Conservation (phyloP, 2,797 vertebrate genomes). For the Typhlichthys eigenmanni region DNA sequence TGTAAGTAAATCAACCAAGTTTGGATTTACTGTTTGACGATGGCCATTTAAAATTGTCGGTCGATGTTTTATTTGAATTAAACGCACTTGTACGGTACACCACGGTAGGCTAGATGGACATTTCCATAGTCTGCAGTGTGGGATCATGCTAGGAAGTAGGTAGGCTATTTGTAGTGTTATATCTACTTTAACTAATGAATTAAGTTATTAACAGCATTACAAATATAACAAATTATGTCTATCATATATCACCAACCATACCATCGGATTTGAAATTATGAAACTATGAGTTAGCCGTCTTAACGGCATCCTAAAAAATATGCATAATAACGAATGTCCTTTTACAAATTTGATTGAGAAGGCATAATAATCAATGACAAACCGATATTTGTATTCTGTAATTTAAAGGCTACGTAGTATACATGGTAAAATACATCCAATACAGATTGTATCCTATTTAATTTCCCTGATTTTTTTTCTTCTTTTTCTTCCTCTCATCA, state of each 20-base stretch:
- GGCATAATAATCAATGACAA: too few species aligned
- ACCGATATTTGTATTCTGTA: too few species aligned
- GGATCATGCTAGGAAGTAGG: constrained; percentile 22
- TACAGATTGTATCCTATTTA: too few species aligned
- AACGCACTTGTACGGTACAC: constrained; percentile 11
- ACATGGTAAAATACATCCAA: too few species aligned
- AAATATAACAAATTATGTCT: too few species aligned
- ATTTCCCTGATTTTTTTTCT: too few species aligned
- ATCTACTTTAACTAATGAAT: background rate
- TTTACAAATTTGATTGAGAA: too few species aligned
- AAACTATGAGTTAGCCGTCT: too few species aligned
- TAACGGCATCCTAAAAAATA: too few species aligned
- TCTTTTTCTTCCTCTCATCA: too few species aligned
- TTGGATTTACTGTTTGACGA: background rate
- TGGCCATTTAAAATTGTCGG: background rate
- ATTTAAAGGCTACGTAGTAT: too few species aligned
- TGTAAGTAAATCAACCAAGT: constrained; percentile 36
- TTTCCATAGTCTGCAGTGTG: constrained; percentile 40
- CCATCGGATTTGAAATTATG: background rate
- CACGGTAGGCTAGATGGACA: constrained; percentile 9
- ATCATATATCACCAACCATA: background rate
- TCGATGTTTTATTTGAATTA: background rate
- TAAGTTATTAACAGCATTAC: background rate
- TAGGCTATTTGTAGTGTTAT: background rate
- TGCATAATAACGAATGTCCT: too few species aligned